phyloP scores from a whole-genome alignment of 92 coral and sea anemone genomes.

The Plumapathes pennacea region DNA sequence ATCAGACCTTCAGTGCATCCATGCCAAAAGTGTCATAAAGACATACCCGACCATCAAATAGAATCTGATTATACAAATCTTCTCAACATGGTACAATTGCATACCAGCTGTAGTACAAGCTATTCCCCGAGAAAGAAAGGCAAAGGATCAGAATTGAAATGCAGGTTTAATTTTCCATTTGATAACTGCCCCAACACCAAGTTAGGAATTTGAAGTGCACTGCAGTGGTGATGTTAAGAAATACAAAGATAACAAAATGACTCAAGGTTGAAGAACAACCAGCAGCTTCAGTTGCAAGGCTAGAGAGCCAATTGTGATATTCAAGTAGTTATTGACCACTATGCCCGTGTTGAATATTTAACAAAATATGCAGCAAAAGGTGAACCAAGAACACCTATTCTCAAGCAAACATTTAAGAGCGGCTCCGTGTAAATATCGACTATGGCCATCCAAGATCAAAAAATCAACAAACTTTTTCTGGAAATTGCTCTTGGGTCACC shows the following conservation, averaged over 20 bases:
- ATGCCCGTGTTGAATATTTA: conserved; percentile 38
- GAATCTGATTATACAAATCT: too few species aligned
- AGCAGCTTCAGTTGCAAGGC: conserved; percentile 38
- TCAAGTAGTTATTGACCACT: conserved; percentile 10
- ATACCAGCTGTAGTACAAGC: too few species aligned
- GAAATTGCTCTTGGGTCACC: too few species aligned
- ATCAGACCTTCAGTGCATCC: conserved; percentile 30
- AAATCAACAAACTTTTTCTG: too few species aligned
- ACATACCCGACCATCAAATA: background rate
- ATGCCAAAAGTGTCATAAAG: conserved; percentile 15
- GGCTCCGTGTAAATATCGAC: too few species aligned
- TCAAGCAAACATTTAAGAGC: conserved; percentile 36
- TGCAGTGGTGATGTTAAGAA: conserved; percentile 16
- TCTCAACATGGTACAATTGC: too few species aligned
- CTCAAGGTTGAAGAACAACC: conserved; percentile 42
- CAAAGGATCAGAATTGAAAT: conserved; percentile 7
- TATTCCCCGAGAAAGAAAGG: too few species aligned
- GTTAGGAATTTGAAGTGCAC: conserved; percentile 8
- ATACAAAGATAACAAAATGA: conserved; percentile 42
- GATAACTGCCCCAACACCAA: conserved; percentile 11
- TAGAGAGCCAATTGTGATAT: conserved; percentile 12
- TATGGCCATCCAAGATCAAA: too few species aligned
- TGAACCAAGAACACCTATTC: conserved; percentile 31
- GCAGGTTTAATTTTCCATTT: conserved; percentile 33
- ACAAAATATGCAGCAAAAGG: conserved; percentile 42